Conservation (phyloP, 2,113 vertebrate species). For the Lamprotornis superbus region DNA sequence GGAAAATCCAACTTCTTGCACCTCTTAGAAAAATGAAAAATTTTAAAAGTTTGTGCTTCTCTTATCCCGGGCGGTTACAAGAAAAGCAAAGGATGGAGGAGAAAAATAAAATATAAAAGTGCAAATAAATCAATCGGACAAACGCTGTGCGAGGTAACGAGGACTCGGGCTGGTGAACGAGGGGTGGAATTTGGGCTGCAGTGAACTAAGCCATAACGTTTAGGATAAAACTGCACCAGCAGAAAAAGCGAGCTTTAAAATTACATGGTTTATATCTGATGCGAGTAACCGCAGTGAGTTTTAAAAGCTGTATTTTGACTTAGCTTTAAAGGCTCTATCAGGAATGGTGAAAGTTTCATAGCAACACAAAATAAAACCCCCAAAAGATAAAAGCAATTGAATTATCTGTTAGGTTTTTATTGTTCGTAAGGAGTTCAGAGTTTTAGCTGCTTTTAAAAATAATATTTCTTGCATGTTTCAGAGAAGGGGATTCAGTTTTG, state of each 20-base stretch:
- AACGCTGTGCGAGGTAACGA: background rate
- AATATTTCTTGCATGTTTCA: background rate
- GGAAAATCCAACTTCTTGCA: background rate
- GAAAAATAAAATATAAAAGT: background rate
- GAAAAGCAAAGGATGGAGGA: background rate
- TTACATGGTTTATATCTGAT: background rate
- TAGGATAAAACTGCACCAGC: background rate
- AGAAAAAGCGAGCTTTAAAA: background rate
- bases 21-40: background rate
- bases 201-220: background rate
- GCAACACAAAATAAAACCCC: too few species aligned
- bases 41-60: background rate
- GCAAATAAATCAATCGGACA: background rate
- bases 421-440: background rate
- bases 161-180: background rate
- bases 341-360: conserved; percentile 18
- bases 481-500: background rate
- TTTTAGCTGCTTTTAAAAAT: background rate
- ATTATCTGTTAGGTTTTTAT: background rate
- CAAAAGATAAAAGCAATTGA: background rate
- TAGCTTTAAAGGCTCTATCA: background rate
- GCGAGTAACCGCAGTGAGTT: background rate
- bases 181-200: background rate
- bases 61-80: background rate
- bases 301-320: background rate